Conservation (phyloP, 2,797 vertebrate genomes). For the Simalia tracyae region DNA sequence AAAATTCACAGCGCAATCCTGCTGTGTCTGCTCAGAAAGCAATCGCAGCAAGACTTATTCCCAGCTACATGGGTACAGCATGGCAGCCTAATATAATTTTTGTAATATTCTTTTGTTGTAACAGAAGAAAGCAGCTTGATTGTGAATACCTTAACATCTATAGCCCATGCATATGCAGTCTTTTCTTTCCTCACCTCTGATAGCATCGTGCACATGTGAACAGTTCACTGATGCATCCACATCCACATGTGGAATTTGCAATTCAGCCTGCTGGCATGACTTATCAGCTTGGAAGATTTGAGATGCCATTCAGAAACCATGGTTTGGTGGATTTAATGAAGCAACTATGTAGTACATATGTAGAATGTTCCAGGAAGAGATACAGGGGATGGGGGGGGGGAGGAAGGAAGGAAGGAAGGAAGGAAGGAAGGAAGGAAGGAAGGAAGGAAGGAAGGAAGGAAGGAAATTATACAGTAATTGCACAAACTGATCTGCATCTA, state of each 20-base stretch:
- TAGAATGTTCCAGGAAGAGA: neutral
- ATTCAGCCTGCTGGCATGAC: neutral
- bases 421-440: neutral
- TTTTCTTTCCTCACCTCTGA: neutral
- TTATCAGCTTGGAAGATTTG: neutral
- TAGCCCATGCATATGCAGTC: neutral
- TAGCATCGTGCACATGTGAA: neutral
- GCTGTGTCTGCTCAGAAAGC: neutral
- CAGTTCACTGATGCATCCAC: neutral
- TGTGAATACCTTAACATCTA: slow-evolving; percentile 13
- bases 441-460: too few relatives aligned
- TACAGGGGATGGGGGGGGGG: neutral
- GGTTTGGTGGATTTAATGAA: neutral
- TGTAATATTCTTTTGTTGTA: neutral
- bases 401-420: too few relatives aligned
- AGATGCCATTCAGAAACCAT: neutral
- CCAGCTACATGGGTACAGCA: neutral
- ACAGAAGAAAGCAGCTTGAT: slow-evolving; percentile 40
- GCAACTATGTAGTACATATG: neutral
- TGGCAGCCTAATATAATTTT: neutral
- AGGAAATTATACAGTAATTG: neutral
- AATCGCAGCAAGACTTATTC: neutral
- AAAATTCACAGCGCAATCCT: slow-evolving; percentile 61
- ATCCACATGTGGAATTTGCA: neutral
- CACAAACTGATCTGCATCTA: neutral